Evolutionary conservation across 2,797 vertebrate genomes (phyloP).

Genomic region (Australoheros facetus): DNA sequence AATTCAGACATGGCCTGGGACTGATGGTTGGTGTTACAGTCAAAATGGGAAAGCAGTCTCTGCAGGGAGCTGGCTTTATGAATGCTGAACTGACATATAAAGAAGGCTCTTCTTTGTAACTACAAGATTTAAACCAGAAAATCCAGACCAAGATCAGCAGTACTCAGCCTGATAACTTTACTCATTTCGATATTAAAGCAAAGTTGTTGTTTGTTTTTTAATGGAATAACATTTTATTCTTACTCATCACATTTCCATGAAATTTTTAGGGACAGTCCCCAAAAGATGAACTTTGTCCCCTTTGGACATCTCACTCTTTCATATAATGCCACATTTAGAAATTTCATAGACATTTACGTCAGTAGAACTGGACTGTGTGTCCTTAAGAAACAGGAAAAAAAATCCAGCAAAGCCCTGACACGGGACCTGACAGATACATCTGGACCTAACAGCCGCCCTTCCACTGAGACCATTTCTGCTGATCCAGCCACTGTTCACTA

Average conservation of each 20-base stretch:
- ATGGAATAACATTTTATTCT: too few species aligned
- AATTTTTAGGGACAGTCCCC: neutral
- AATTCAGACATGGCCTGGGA: neutral
- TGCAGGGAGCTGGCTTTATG: neutral
- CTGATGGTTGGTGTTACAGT: neutral
- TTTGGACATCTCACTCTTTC: neutral
- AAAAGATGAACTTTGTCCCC: neutral
- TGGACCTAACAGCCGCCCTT: too few species aligned
- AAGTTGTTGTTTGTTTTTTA: neutral
- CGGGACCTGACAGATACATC: too few species aligned
- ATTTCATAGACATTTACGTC: neutral
- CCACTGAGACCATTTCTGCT: too few species aligned
- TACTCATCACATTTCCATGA: neutral
- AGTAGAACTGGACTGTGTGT: too few species aligned
- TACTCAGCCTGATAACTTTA: neutral
- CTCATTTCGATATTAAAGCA: neutral
- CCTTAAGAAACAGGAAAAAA: too few species aligned
- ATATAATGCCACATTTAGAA: neutral
- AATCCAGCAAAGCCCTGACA: too few species aligned
- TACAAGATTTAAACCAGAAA: too few species aligned
- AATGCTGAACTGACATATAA: neutral
- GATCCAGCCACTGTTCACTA: too few species aligned
- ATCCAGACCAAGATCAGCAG: too few species aligned
- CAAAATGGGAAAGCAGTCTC: neutral
- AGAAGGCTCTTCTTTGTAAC: too few species aligned